These are phyloP conservation scores for Chamaetylas fuelleborni DNA, from an alignment of 2,113 vertebrate species.

Conservation along the genomic window DNA sequence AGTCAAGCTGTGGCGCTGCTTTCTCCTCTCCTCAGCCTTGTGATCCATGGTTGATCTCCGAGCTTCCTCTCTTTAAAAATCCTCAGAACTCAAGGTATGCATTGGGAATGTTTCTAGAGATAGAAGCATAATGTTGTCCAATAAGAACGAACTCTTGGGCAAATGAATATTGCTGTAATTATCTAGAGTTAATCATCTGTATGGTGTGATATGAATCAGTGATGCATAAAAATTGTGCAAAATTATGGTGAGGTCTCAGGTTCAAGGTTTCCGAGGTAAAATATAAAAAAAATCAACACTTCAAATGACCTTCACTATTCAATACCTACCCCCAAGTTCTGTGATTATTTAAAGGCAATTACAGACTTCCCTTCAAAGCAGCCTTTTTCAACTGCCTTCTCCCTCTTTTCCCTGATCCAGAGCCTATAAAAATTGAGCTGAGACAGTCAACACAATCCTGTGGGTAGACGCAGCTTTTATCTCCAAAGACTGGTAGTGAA, in stretches of 20 bases:
- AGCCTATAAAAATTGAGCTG: not conserved
- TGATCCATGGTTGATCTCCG: slow-evolving; percentile 76
- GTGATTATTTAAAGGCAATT: not conserved
- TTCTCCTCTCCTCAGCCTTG: slow-evolving; percentile 62
- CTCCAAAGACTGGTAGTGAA: not conserved
- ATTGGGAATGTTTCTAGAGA: slow-evolving; percentile 28
- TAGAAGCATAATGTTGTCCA: not conserved
- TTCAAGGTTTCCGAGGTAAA: not conserved
- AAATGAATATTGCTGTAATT: not conserved
- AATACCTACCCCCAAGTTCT: not conserved
- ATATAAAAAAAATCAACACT: not conserved
- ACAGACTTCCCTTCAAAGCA: not conserved
- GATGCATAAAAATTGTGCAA: not conserved
- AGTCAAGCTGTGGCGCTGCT: slow-evolving; percentile 76
- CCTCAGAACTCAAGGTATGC: not conserved
- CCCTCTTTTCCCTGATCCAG: not conserved
- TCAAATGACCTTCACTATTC: not conserved
- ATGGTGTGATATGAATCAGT: not conserved
- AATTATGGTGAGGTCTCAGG: not conserved
- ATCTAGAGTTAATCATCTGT: not conserved
- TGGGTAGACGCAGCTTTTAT: not conserved
- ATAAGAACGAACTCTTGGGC: not conserved
- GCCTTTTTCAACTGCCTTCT: not conserved
- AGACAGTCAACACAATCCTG: not conserved
- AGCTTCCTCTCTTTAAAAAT: not conserved